Evolutionary conservation across 2,797 vertebrate genomes (phyloP), one percentile per base, ranked within the genome.

Genomic region (Ptychobarbus kaznakovi): DNA sequence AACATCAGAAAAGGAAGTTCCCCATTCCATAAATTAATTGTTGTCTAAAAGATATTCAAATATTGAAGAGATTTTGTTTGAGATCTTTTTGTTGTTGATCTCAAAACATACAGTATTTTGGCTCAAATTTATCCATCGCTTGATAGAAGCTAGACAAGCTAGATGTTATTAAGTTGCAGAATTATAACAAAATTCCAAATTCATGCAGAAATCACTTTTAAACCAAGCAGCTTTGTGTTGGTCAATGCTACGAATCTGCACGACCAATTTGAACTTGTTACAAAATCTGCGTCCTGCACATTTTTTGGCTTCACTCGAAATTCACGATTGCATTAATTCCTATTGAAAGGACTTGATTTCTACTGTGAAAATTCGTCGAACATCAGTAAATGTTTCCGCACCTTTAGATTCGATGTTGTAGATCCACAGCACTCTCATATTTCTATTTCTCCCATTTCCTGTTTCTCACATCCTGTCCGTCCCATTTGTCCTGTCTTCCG

Each of bases 381-480:
- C 72, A 38, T 32, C 53, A 35, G 20, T 38, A 76, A 76, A 56
- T 38, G 32, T 38, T 32, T 56, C 6, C 28, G 6, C 40, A 25
- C 40, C 15, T 66, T 66, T 66, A 18, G 65, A 70, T 20, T 53
- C 3, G 9, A 75, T 28, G 40, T 42, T 28, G n/a, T n/a, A 46
- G 16, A 65, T 13, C 40, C 80, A 86, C 72, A 88, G 56, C 79
- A 84, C 86, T 88, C 81, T 84, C 83, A 81, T 82, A 89, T 91
- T 91, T 86, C 75, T 84, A 70, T 70, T 51, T 74, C 13, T 83
- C 51, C 69, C 40, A 44, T 63, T 69, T 25, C 87, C 66, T 73
- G 44, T 42, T 46, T 6, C 80, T 75, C 76, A 58, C 44, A 38
- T 69, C 20, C 46, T 11, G 46, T 51, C 15, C 5, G 2, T 63